phyloP scores from a whole-genome alignment of 2,888 invertebrate species.

The Dolichomitus sp. region DNA sequence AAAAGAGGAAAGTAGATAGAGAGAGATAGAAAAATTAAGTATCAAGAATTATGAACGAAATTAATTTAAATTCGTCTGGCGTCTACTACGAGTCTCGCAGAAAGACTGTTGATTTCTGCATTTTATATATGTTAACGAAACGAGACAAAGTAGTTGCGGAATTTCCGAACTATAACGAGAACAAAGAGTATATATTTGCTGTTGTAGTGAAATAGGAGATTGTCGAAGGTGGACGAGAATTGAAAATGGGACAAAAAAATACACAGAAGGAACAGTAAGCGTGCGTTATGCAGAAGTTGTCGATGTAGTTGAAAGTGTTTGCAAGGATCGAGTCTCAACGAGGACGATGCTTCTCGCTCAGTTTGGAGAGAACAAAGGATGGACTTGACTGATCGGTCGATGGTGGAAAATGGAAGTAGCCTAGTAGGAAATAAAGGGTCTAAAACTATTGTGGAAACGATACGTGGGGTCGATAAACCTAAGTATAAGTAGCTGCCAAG shows the following conservation, averaged over 20 bases:
- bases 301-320: slow-evolving; percentile 7
- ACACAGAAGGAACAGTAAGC: neutral
- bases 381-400: slow-evolving; percentile 78
- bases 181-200: neutral
- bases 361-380: slow-evolving; percentile 76
- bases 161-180: slow-evolving; percentile 2
- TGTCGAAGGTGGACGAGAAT: slow-evolving; percentile 23
- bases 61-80: slow-evolving; percentile 54
- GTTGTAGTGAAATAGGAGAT: slow-evolving; percentile 13
- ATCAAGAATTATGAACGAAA: slow-evolving; percentile 58
- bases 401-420: slow-evolving; percentile 75
- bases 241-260: neutral
- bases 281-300: neutral
- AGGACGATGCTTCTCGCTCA: slow-evolving; percentile 41
- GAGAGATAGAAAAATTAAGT: slow-evolving; percentile 51
- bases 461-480: slow-evolving; percentile 64
- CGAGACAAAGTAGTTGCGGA: neutral
- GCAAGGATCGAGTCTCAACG: slow-evolving; percentile 7
- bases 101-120: slow-evolving; percentile 14
- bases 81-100: slow-evolving; percentile 24
- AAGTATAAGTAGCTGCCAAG: slow-evolving; percentile 63
- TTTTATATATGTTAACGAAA: neutral
- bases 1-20: slow-evolving; percentile 9
- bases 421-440: slow-evolving; percentile 37
- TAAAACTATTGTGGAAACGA: slow-evolving; percentile 23